phyloP scores from a whole-genome alignment of 2,888 invertebrate species.

The Pseudococcus longispinus region DNA sequence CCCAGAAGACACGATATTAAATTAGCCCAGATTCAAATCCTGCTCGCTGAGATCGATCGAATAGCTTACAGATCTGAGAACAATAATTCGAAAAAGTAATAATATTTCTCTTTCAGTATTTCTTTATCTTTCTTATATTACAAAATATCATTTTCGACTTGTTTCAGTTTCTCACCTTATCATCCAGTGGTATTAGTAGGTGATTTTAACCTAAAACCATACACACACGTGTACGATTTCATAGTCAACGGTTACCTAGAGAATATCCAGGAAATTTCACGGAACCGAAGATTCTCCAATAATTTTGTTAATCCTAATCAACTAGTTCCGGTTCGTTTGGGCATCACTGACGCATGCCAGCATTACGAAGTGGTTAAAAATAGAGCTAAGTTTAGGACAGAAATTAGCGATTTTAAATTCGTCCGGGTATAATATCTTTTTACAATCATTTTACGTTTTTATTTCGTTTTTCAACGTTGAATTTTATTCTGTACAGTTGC shows the following conservation, averaged over 20 bases:
- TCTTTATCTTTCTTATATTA: background rate
- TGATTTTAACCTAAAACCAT: slow-evolving; percentile 87
- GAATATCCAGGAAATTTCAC: background rate
- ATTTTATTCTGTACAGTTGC: background rate
- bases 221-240: slow-evolving; percentile 64
- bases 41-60: slow-evolving; percentile 85
- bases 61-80: slow-evolving; percentile 68
- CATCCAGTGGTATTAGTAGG: slow-evolving; percentile 87
- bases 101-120: background rate
- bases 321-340: slow-evolving; percentile 62
- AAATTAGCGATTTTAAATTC: slow-evolving; percentile 28
- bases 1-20: slow-evolving; percentile 87
- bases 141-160: background rate
- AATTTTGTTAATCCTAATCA: slow-evolving; percentile 49
- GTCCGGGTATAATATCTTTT: slow-evolving; percentile 20
- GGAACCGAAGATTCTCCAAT: background rate
- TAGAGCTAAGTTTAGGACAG: background rate
- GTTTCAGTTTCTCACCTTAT: slow-evolving; percentile 63
- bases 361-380: slow-evolving; percentile 59
- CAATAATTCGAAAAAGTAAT: background rate
- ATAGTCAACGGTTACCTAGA: slow-evolving; percentile 59
- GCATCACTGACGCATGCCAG: slow-evolving; percentile 65
- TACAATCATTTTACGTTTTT: background rate
- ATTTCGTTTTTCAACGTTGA: background rate
- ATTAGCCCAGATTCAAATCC: slow-evolving; percentile 82